Evolutionary conservation across 2,113 vertebrate genomes (phyloP).

Genomic region (Aspiorhynchus laticeps): DNA sequence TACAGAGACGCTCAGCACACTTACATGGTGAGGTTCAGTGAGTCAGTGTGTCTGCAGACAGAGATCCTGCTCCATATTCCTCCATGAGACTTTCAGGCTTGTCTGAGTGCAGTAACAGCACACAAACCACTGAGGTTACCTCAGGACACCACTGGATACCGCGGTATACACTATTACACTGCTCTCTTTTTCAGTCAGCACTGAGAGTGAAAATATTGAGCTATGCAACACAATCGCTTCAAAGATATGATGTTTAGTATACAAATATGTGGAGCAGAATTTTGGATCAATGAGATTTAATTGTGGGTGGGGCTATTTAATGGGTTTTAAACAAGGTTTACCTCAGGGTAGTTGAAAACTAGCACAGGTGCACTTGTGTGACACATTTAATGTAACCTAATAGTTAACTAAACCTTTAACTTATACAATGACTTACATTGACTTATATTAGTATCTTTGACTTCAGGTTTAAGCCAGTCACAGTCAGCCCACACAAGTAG

Average conservation of each 20-base stretch:
- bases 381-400: not conserved
- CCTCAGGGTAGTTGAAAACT: not conserved
- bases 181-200: not conserved
- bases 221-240: not conserved
- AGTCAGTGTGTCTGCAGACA: conserved; percentile 22
- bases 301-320: not conserved
- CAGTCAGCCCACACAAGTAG: not conserved
- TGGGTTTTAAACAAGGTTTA: not conserved
- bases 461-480: not conserved
- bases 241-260: not conserved
- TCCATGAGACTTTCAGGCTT: not conserved
- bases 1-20: not conserved
- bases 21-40: conserved; percentile 6
- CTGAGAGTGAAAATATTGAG: not conserved
- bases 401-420: not conserved
- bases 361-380: not conserved
- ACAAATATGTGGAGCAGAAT: not conserved
- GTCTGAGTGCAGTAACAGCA: not conserved
- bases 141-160: not conserved
- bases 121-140: not conserved
- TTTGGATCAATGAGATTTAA: not conserved
- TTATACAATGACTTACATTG: too few relatives aligned
- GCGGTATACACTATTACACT: not conserved
- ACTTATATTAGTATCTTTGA: too few relatives aligned
- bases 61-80: conserved; percentile 19